These are phyloP conservation scores for Scrobipalpa costella DNA, from an alignment of 2,888 invertebrate genomes.

Conservation along the genomic window DNA sequence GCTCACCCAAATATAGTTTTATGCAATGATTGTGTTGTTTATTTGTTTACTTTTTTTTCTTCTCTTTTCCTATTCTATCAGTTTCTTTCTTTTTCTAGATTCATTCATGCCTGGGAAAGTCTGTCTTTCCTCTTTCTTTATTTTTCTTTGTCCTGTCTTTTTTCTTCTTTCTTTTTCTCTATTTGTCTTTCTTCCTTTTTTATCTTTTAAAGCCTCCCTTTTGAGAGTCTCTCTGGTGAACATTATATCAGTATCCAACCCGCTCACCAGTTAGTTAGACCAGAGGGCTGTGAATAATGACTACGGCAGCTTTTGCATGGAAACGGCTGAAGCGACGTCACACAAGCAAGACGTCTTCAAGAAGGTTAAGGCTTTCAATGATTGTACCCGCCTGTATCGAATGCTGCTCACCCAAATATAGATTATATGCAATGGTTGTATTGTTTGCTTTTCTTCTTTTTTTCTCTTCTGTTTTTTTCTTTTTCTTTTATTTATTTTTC, in stretches of 20 bases:
- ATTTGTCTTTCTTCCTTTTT: no score
- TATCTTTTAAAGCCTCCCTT: no score
- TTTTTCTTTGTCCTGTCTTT: no score
- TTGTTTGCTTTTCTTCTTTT: no score
- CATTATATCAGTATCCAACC: slow-evolving; percentile 46
- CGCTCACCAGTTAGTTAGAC: slow-evolving; percentile 57
- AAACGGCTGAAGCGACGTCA: slow-evolving; percentile 33
- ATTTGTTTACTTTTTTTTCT: neutral
- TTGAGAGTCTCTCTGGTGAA: no score
- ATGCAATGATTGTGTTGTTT: neutral
- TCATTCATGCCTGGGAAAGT: no score
- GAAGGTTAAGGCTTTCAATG: slow-evolving; percentile 73
- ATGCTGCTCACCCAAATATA: slow-evolving; percentile 46
- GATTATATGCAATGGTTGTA: neutral
- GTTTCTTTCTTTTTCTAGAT: no score
- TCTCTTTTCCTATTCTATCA: neutral
- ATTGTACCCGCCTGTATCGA: slow-evolving; percentile 70
- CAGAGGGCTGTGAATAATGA: slow-evolving; percentile 46
- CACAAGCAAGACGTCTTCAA: slow-evolving; percentile 40
- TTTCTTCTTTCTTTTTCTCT: no score
- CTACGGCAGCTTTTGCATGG: slow-evolving; percentile 45
- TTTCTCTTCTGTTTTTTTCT: no score
- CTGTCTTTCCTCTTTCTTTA: no score
- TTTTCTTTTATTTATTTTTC: no score
- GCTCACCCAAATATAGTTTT: slow-evolving; percentile 35